These are phyloP conservation scores for Xestia xanthographa DNA, from an alignment of 2,888 invertebrate species.

Conservation along the genomic window DNA sequence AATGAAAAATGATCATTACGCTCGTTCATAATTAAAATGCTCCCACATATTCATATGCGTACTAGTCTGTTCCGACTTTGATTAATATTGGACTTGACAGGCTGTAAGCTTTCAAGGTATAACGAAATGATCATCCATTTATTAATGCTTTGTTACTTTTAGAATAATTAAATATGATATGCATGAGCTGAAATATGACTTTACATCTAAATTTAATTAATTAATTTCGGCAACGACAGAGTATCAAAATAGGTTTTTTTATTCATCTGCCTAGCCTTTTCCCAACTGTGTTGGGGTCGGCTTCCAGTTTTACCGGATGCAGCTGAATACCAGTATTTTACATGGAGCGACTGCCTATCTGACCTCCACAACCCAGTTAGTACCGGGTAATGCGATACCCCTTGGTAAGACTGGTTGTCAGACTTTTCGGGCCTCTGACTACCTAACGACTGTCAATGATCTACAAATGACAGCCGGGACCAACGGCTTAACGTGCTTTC, in stretches of 20 bases:
- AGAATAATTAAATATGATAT: conserved; percentile 65
- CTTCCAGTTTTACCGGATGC: too few relatives aligned
- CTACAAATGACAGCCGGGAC: too few relatives aligned
- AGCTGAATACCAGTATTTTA: too few relatives aligned
- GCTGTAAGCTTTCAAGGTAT: conserved; percentile 75
- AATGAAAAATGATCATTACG: conserved; percentile 89
- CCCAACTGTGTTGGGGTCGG: too few relatives aligned
- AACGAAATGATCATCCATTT: conserved; percentile 73
- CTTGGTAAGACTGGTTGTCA: too few relatives aligned
- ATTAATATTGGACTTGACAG: conserved; percentile 88
- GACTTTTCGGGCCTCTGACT: too few relatives aligned
- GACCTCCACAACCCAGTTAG: too few relatives aligned
- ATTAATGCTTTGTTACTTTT: conserved; percentile 60
- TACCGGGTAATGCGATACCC: too few relatives aligned
- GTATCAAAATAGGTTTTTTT: not conserved
- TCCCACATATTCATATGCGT: conserved; percentile 78
- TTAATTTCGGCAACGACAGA: conserved; percentile 12
- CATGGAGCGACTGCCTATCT: too few relatives aligned
- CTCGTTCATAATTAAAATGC: conserved; percentile 88
- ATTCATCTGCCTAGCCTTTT: too few relatives aligned
- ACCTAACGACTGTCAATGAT: too few relatives aligned
- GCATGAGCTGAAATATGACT: conserved; percentile 29
- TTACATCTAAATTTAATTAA: conserved; percentile 36
- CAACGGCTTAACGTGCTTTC: too few relatives aligned
- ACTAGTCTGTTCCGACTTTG: conserved; percentile 83